phyloP scores from a whole-genome alignment of 2,113 vertebrate species.

The Setophaga coronata region DNA sequence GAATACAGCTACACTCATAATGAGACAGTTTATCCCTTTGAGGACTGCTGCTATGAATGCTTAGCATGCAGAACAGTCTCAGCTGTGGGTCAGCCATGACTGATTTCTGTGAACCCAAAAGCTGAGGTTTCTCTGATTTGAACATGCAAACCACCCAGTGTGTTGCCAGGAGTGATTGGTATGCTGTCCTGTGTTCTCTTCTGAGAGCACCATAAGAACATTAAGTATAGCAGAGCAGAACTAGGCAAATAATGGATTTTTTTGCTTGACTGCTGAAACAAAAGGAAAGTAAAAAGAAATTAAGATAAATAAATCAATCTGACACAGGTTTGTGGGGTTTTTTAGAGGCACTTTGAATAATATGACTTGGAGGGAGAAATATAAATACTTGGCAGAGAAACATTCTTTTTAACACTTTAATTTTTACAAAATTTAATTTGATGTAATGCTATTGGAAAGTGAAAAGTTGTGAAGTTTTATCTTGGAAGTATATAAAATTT shows the following conservation, averaged over 20 bases:
- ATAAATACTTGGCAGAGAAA: not conserved
- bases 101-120: not conserved
- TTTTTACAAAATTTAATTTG: not conserved
- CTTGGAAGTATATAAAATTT: not conserved
- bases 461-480: not conserved
- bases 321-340: not conserved
- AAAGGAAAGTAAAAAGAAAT: slow-evolving; percentile 6
- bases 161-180: not conserved
- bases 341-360: not conserved
- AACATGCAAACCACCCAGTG: not conserved
- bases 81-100: not conserved
- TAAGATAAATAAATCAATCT: not conserved
- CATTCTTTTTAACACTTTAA: not conserved
- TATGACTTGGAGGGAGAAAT: not conserved
- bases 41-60: not conserved
- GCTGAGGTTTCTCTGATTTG: not conserved
- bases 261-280: slow-evolving; percentile 30
- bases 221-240: not conserved
- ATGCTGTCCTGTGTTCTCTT: not conserved
- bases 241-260: slow-evolving; percentile 2
- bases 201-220: not conserved
- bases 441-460: not conserved
- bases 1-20: not conserved
- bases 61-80: not conserved
- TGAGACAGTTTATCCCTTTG: not conserved